Evolutionary conservation across 2,797 vertebrate genomes (phyloP).

Genomic region (Otolemur crassicaudatus): DNA sequence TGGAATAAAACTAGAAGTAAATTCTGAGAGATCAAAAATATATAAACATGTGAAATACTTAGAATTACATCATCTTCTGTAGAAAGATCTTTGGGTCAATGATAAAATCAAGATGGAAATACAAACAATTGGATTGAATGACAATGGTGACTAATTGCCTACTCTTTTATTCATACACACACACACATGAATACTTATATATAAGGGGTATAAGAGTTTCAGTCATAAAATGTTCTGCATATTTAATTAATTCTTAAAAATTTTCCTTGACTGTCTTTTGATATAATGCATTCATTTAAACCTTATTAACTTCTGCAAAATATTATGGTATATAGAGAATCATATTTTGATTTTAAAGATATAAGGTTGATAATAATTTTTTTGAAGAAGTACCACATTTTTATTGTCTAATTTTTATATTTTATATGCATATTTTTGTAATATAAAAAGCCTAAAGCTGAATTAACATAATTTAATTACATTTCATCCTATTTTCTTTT

Average conservation of each 20-base stretch:
- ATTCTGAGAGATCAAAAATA: background rate
- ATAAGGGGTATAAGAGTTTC: background rate
- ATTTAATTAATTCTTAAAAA: background rate
- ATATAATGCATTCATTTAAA: background rate
- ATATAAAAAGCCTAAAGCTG: background rate
- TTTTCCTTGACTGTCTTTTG: background rate
- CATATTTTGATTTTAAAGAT: background rate
- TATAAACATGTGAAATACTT: background rate
- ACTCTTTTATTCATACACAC: background rate
- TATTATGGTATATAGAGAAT: background rate
- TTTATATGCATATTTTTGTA: background rate
- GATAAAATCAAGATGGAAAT: background rate
- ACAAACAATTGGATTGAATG: background rate
- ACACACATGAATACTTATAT: background rate
- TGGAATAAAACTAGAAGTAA: background rate
- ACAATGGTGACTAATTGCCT: background rate
- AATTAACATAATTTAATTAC: background rate
- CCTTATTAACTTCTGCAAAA: background rate
- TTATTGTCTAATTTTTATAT: background rate
- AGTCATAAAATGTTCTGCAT: background rate
- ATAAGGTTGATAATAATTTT: background rate
- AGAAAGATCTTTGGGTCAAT: background rate
- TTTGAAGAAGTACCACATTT: background rate
- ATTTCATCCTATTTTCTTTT: background rate
- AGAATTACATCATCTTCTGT: background rate